phyloP scores from a whole-genome alignment of 2,113 vertebrate species.

The Rafetus swinhoei region DNA sequence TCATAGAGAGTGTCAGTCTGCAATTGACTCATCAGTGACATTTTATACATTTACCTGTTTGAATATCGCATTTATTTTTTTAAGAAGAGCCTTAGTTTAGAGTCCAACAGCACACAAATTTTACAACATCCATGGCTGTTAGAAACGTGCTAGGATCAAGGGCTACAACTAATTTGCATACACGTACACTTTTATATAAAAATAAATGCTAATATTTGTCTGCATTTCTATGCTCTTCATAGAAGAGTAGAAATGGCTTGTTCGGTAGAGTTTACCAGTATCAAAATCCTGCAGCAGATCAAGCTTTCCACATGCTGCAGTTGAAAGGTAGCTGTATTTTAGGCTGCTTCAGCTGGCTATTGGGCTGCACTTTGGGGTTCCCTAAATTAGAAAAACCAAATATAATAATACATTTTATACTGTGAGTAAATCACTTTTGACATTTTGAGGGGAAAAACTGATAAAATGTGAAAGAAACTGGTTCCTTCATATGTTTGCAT shows the following conservation, averaged over 20 bases:
- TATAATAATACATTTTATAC: not conserved
- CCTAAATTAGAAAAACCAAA: not conserved
- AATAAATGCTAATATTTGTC: not conserved
- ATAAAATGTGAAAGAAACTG: not conserved
- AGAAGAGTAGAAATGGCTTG: not conserved
- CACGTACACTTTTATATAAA: not conserved
- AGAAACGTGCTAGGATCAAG: not conserved
- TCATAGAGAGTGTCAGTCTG: not conserved
- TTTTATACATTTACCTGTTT: not conserved
- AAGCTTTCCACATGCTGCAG: not conserved
- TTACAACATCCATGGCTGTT: not conserved
- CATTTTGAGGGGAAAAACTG: not conserved
- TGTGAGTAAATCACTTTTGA: not conserved
- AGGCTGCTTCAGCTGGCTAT: not conserved
- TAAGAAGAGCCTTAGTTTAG: not conserved
- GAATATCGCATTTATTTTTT: not conserved
- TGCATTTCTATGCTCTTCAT: not conserved
- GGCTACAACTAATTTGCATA: rapidly evolving
- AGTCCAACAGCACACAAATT: not conserved
- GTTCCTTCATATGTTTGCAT: not conserved
- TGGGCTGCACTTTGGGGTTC: not conserved
- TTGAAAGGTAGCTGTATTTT: not conserved
- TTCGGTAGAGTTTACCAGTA: not conserved
- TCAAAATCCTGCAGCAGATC: not conserved
- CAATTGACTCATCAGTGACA: not conserved